Base-by-base conservation (phyloP, 2,113 vertebrate species). In the Solea senegalensis region DNA sequence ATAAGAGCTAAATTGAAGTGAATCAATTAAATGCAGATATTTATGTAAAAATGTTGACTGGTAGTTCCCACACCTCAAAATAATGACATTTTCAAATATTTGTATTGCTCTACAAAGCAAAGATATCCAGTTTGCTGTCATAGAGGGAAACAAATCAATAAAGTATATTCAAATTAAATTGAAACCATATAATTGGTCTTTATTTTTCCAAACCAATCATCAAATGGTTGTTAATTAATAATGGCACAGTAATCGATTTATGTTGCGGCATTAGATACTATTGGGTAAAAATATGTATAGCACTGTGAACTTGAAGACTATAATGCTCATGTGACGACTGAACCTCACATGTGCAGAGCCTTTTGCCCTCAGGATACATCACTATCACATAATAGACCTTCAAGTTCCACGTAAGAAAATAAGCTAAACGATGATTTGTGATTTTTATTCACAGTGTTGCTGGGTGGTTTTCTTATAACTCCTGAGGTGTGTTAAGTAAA, bases 401-500 rank as follows among this genome's bases (percentile, higher is more conserved):
- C 12, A 15, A 10, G 40, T 58, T 70, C 6, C 64, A 27, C 67
- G 7, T 27, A 11, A 39, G 44, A 41, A 15, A 55, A 15, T 2
- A 3, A 21, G 8, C 1, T 10, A 16, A 70, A 67, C 69, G 69
- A 12, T 50, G 14, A 8, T 70, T 58, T 65, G 51, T 56, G 59
- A 12, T 72, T 74, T 74, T 58, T 16, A 26, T 70, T 72, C 9
- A 70, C 51, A 51, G 63, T 65, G 43, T 61, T 46, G 71, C 58
- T 48, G 28, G 73, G n/a, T 59, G 64, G 55, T 43, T 71, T 34
- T 4, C 10, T 40, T 28, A 40, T 15, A 7, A 26, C 46, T 74
- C 8, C 8, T 8, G n/a, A 78, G 69, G 58, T 72, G 75, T 21
- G 76, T 75, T 88, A 66, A 86, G 65, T 83, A 72, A 76, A 82